A percentile compares a stretch with the other conserved stretches of the same genome.
These are phyloP conservation scores for Cerastis rubricosa DNA, from an alignment of 2,888 invertebrate genomes.

Conservation along the genomic window DNA sequence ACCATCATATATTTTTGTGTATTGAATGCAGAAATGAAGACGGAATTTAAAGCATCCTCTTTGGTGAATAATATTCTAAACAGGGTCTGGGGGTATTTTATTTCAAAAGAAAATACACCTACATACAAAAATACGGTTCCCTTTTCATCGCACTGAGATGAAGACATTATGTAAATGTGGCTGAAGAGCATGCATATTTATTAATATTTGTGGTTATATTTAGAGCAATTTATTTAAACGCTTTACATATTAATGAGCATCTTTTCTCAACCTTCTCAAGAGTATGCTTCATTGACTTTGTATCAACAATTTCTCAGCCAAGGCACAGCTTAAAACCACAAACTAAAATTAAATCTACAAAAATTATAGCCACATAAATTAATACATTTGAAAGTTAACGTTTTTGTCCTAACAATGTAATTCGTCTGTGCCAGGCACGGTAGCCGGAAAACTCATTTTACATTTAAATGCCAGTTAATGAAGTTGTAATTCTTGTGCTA, in stretches of 20 bases:
- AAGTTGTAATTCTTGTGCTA: conserved; percentile 50
- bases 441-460: conserved; percentile 57
- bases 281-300: conserved; percentile 24
- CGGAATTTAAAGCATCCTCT: background rate
- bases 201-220: conserved; percentile 14
- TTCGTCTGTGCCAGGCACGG: conserved; percentile 57
- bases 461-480: conserved; percentile 55
- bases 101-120: conserved; percentile 18
- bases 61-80: conserved; percentile 32
- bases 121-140: conserved; percentile 6
- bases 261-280: background rate
- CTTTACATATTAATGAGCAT: background rate
- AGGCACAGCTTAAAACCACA: conserved; percentile 6
- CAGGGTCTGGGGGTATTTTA: conserved; percentile 14
- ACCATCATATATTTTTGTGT: conserved; percentile 8
- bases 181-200: conserved; percentile 19
- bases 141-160: conserved; percentile 17
- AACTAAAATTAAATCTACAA: conserved; percentile 29
- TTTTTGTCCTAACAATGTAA: conserved; percentile 53
- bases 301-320: conserved; percentile 7
- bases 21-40: conserved; percentile 15
- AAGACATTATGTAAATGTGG: conserved; percentile 24
- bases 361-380: conserved; percentile 35
- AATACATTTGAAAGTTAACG: conserved; percentile 52
- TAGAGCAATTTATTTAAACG: background rate